Percentiles rank a stretch among this genome's conserved stretches.
These are phyloP conservation scores for Diabrotica virgifera DNA, from an alignment of 1,140 invertebrate genomes.

Conservation along the genomic window DNA sequence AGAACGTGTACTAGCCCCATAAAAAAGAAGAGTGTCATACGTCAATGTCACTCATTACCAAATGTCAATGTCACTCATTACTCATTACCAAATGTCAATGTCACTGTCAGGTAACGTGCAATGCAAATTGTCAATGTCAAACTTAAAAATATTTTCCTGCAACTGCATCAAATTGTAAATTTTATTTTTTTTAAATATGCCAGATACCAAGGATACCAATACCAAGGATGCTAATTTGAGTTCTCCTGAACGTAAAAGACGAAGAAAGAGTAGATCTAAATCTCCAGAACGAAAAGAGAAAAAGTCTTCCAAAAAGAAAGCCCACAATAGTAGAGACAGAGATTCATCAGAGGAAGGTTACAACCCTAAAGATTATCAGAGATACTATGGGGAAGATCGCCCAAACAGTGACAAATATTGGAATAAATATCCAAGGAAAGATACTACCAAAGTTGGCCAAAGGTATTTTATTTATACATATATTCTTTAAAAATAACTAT, in stretches of 20 bases:
- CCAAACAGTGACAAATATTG: slow-evolving; percentile 46
- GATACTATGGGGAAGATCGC: slow-evolving; percentile 45
- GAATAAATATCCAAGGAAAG: slow-evolving; percentile 47
- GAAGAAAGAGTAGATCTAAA: neutral
- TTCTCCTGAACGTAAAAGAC: slow-evolving; percentile 1
- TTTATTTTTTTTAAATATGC: neutral
- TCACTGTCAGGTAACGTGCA: no score
- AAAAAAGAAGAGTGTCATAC: no score
- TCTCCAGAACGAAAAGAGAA: neutral
- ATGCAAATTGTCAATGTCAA: no score
- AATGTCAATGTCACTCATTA: no score
- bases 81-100: no score
- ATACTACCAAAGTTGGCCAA: slow-evolving; percentile 36
- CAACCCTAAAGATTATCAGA: slow-evolving; percentile 24
- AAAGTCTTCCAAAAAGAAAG: slow-evolving; percentile 5
- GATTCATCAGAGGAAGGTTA: neutral
- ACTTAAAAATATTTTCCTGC: no score
- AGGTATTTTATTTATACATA: slow-evolving; percentile 9
- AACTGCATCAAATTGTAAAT: no score
- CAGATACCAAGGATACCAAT: neutral
- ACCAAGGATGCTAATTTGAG: neutral
- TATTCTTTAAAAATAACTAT: no score
- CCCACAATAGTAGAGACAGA: neutral
- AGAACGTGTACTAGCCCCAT: no score
- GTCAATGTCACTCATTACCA: no score